These are phyloP conservation scores for Lacerta bilineata DNA, from an alignment of 2,797 vertebrate species.

Conservation along the genomic window DNA sequence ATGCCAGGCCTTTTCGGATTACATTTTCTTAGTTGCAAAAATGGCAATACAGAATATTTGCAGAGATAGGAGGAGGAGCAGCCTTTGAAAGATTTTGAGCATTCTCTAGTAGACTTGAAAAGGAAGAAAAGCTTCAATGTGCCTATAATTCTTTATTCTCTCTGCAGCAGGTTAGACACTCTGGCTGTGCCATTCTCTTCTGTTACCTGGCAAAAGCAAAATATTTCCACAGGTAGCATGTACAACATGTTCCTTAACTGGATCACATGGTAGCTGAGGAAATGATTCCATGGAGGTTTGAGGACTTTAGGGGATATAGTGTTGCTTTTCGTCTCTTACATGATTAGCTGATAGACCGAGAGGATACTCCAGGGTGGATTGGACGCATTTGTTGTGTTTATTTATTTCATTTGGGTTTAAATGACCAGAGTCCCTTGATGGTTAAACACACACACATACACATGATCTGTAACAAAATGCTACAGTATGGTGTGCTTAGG, in stretches of 20 bases:
- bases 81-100: conserved; percentile 61
- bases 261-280: neutral
- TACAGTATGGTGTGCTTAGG: neutral
- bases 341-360: neutral
- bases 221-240: neutral
- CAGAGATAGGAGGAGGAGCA: conserved; percentile 51
- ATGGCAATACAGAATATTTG: conserved; percentile 53
- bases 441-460: too few relatives aligned
- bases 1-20: conserved; percentile 69
- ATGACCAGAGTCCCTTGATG: neutral
- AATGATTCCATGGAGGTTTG: neutral
- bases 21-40: conserved; percentile 63
- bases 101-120: conserved; percentile 47
- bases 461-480: neutral
- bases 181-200: conserved; percentile 5
- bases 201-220: conserved; percentile 34
- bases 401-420: neutral
- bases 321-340: neutral
- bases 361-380: neutral
- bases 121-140: conserved; percentile 37
- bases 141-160: conserved; percentile 52
- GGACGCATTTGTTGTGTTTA: neutral
- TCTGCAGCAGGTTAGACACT: neutral
- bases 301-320: neutral
- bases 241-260: conserved; percentile 14